phyloP scores from a whole-genome alignment of 2,113 vertebrate genomes.

The Lophochroa leadbeateri region DNA sequence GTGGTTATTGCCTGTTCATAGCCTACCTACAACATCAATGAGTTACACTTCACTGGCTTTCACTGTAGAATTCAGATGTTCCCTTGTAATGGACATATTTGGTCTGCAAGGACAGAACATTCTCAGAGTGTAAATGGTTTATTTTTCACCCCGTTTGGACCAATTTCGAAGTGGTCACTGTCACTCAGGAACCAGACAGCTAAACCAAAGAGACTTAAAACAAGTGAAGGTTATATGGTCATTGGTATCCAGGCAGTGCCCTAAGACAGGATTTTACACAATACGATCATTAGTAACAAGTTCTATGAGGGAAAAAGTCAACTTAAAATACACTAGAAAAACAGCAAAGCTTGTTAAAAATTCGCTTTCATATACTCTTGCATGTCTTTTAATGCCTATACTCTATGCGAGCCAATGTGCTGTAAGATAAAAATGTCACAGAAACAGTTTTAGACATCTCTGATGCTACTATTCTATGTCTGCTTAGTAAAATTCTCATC shows the following conservation, averaged over 20 bases:
- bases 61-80: not conserved
- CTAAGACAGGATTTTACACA: not conserved
- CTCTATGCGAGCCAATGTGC: not conserved
- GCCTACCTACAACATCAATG: not conserved
- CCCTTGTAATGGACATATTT: not conserved
- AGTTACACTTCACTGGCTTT: not conserved
- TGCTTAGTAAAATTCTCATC: not conserved
- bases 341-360: not conserved
- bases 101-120: slow-evolving; percentile 38
- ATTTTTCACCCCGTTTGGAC: slow-evolving; percentile 50
- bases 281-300: not conserved
- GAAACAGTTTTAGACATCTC: not conserved
- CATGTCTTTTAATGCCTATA: not conserved
- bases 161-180: slow-evolving; percentile 9
- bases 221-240: not conserved
- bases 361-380: not conserved
- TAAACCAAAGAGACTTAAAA: slow-evolving; percentile 47
- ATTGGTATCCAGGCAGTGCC: not conserved
- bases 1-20: not conserved
- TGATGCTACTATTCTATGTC: not conserved
- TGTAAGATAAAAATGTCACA: not conserved
- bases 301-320: not conserved
- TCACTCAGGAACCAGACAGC: slow-evolving; percentile 33
- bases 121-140: slow-evolving; percentile 31
- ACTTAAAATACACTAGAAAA: not conserved